These are phyloP conservation scores for Chloroceryle aenea DNA, from an alignment of 2,113 vertebrate species.

Conservation along the genomic window DNA sequence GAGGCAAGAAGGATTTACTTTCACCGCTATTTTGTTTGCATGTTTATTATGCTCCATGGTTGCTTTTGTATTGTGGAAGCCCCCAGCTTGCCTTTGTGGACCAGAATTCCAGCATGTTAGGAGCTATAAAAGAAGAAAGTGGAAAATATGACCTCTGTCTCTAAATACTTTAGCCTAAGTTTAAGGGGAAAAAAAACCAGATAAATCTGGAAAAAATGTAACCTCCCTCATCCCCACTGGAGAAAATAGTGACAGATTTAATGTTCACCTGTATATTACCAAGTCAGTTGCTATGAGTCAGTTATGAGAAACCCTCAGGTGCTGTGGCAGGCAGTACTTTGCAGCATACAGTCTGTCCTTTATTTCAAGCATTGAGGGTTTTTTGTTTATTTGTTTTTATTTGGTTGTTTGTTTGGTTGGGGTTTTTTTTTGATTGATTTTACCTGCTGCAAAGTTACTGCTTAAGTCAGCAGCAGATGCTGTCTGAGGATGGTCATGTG, in stretches of 20 bases:
- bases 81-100: neutral
- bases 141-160: neutral
- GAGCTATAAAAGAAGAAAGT: neutral
- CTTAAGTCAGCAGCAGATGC: neutral
- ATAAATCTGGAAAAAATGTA: neutral
- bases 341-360: neutral
- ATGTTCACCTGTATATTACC: neutral
- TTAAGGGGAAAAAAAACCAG: neutral
- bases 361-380: neutral
- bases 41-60: neutral
- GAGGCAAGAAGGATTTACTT: neutral
- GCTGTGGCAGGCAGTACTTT: neutral
- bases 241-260: neutral
- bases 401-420: no score
- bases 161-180: neutral
- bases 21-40: neutral
- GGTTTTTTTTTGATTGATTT: neutral
- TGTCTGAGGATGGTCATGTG: neutral
- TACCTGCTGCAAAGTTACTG: neutral
- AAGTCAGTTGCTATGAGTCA: neutral
- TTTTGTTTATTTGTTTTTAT: neutral
- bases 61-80: neutral
- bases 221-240: neutral
- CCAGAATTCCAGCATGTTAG: neutral
- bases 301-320: neutral